Percentiles rank a stretch among this genome's conserved stretches.
phyloP scores from a whole-genome alignment of 2,113 vertebrate genomes.

The Cololabis saira region DNA sequence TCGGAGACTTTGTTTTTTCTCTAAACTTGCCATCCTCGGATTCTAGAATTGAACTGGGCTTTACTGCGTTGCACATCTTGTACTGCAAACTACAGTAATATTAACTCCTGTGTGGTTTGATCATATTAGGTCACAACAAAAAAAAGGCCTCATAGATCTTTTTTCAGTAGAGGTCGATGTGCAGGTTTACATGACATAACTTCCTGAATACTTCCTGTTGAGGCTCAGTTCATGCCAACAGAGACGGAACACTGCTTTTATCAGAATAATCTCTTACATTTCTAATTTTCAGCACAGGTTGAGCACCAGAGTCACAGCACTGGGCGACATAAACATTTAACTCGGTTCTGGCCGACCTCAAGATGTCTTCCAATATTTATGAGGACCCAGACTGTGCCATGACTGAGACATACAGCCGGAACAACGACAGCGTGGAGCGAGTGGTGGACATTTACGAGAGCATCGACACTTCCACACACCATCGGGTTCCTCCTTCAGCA shows the following conservation, averaged over 20 bases:
- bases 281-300: not conserved
- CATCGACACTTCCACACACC: fast-evolving
- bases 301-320: not conserved
- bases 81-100: too few species aligned
- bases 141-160: too few species aligned
- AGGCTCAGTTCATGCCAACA: not conserved
- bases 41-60: too few species aligned
- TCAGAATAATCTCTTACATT: not conserved
- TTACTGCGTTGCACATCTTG: too few species aligned
- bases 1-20: too few species aligned
- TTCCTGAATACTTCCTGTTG: conserved; percentile 14
- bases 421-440: fast-evolving
- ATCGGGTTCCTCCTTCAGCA: fast-evolving
- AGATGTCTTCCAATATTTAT: conserved; percentile 45
- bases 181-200: conserved; percentile 1
- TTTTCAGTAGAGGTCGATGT: too few species aligned
- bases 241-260: too few species aligned
- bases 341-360: not conserved
- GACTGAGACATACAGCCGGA: not conserved
- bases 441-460: conserved; percentile 46
- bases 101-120: too few species aligned
- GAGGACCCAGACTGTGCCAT: not conserved
- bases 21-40: too few species aligned
- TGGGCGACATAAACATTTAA: not conserved
- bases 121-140: too few species aligned